Conservation (phyloP, 2,888 invertebrate genomes). For the Corythucha ciliata region DNA sequence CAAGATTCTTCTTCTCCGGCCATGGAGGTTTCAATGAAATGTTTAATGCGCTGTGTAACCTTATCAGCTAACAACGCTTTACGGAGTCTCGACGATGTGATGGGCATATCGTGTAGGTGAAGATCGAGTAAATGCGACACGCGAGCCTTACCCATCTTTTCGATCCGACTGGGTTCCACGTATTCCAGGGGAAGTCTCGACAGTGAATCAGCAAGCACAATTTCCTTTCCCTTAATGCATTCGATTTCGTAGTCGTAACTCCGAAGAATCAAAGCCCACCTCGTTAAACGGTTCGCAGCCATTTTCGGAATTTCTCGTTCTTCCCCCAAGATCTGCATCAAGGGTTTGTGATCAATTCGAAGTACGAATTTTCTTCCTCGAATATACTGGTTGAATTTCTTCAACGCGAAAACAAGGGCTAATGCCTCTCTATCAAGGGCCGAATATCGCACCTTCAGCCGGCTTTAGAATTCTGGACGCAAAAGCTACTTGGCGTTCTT, state of each 20-base stretch:
- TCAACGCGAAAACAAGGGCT: conserved; percentile 1
- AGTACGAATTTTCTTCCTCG: neutral
- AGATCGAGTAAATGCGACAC: too few species aligned
- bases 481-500: neutral
- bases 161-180: too few species aligned
- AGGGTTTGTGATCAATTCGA: conserved; percentile 5
- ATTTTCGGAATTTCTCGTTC: neutral
- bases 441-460: neutral
- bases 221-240: neutral
- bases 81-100: too few species aligned
- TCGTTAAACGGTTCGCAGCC: conserved; percentile 4
- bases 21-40: too few species aligned
- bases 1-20: too few species aligned
- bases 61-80: too few species aligned
- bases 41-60: too few species aligned
- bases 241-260: conserved; percentile 1
- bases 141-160: too few species aligned
- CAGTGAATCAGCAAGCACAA: neutral
- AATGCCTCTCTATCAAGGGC: conserved; percentile 6
- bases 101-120: too few species aligned
- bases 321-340: conserved; percentile 7
- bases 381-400: conserved; percentile 5
- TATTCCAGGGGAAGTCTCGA: conserved; percentile 1
- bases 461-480: conserved; percentile 2
- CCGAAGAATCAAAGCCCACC: neutral